Conservation (phyloP, 2,888 invertebrate species). For the Melinaea menophilus region DNA sequence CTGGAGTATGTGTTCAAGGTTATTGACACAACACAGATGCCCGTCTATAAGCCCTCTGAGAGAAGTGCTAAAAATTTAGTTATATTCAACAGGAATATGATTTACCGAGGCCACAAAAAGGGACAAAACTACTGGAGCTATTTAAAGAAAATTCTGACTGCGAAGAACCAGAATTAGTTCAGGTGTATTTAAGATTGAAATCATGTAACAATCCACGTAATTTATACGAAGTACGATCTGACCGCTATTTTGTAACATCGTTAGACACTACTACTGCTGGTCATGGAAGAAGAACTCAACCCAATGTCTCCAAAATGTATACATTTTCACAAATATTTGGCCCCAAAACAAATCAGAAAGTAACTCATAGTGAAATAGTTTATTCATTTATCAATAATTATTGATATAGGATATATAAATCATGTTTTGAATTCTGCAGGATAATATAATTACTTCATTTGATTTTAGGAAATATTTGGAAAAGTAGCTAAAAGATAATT, state of each 20-base stretch:
- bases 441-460: neutral
- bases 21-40: slow-evolving; percentile 62
- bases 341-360: slow-evolving; percentile 55
- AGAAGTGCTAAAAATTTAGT: slow-evolving; percentile 52
- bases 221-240: slow-evolving; percentile 61
- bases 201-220: slow-evolving; percentile 56
- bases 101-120: slow-evolving; percentile 52
- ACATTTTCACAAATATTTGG: slow-evolving; percentile 68
- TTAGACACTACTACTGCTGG: slow-evolving; percentile 60
- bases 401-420: no score
- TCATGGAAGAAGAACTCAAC: slow-evolving; percentile 64
- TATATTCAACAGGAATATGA: slow-evolving; percentile 47
- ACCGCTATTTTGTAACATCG: slow-evolving; percentile 60
- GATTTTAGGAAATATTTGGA: slow-evolving; percentile 67
- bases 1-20: slow-evolving; percentile 77
- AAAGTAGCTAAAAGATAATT: slow-evolving; percentile 75
- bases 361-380: slow-evolving; percentile 39
- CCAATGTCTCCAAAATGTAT: slow-evolving; percentile 70
- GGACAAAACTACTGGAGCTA: slow-evolving; percentile 60
- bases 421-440: no score
- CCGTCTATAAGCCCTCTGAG: slow-evolving; percentile 60
- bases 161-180: slow-evolving; percentile 64
- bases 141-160: slow-evolving; percentile 62
- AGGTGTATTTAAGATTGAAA: slow-evolving; percentile 76
- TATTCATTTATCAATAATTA: no score